A percentile compares a stretch with the other conserved stretches of the same genome.
Conservation (phyloP, 1,140 invertebrate genomes). For the Rhyzopertha dominica region DNA sequence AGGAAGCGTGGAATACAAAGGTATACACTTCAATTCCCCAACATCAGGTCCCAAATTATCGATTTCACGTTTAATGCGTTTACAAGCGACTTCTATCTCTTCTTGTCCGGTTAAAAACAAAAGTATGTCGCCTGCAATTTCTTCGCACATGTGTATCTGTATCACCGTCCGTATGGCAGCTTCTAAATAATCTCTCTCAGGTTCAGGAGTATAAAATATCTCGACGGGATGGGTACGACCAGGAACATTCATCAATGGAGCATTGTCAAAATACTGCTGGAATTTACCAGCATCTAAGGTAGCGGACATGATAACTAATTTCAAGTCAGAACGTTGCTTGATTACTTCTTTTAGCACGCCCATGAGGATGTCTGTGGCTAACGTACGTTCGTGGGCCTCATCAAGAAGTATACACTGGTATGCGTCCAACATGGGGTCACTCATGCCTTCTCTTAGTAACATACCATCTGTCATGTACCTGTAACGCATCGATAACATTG, state of each 20-base stretch:
- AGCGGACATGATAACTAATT: conserved; percentile 99
- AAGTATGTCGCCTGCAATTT: conserved; percentile 87
- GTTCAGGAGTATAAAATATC: conserved; percentile 99
- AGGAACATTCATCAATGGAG: conserved; percentile 97
- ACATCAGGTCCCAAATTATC: conserved; percentile 95
- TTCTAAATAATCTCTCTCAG: conserved; percentile 97
- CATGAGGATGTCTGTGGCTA: conserved; percentile 99
- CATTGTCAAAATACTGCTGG: conserved; percentile 97
- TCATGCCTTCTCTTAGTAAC: conserved; percentile 98
- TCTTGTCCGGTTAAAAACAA: conserved; percentile 88
- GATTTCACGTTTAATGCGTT: conserved; percentile 93
- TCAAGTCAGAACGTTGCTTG: conserved; percentile 88
- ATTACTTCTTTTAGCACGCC: conserved; percentile 97
- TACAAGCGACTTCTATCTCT: conserved; percentile 99
- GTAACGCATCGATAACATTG: conserved; percentile 24
- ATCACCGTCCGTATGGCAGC: conserved; percentile 98
- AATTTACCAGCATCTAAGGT: conserved; percentile 99
- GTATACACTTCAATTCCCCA: conserved; percentile 97
- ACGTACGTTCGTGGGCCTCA: conserved; percentile 97
- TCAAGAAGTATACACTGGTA: conserved; percentile 97
- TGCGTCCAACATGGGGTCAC: conserved; percentile 93
- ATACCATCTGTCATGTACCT: conserved; percentile 99
- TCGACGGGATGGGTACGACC: conserved; percentile 95
- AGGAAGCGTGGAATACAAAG: conserved; percentile 95
- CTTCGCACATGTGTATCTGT: conserved; percentile 99